A percentile compares a stretch with the other conserved stretches of the same genome.
Conservation (phyloP, 2,113 vertebrate genomes). For the Ochotona princeps region DNA sequence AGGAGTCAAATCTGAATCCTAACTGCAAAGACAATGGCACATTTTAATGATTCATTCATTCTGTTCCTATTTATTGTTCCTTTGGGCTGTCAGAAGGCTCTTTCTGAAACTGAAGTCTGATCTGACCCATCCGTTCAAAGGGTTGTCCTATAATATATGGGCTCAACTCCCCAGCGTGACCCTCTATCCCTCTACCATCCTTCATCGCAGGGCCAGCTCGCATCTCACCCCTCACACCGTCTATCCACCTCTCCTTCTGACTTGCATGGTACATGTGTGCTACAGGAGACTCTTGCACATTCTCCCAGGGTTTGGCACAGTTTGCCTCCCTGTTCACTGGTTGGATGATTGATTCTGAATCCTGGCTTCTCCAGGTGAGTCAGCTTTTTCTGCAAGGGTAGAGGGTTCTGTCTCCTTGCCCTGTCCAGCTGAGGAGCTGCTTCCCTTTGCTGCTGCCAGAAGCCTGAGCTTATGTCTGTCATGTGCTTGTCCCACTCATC, state of each 20-base stretch:
- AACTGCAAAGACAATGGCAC: not conserved
- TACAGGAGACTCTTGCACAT: not conserved
- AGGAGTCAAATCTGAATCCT: not conserved
- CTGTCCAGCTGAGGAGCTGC: not conserved
- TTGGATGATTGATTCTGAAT: not conserved
- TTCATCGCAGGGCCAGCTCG: not conserved
- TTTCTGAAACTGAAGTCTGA: not conserved
- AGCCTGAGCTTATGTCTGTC: not conserved
- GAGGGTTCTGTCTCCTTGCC: not conserved
- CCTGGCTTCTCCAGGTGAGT: not conserved
- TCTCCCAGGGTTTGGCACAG: not conserved
- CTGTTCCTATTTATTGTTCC: not conserved
- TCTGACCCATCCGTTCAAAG: not conserved
- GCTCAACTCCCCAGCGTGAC: not conserved
- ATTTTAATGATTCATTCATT: not conserved
- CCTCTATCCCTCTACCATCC: not conserved
- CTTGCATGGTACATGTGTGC: rapidly evolving
- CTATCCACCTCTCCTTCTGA: not conserved
- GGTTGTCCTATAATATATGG: not conserved
- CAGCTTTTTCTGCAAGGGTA: not conserved
- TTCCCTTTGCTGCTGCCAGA: not conserved
- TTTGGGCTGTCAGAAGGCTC: not conserved
- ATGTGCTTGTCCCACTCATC: not conserved
- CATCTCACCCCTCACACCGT: not conserved
- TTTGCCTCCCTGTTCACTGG: not conserved